Evolutionary conservation across 2,113 vertebrate genomes (phyloP), one percentile per base, ranked within the genome.

Genomic region (Steatornis caripensis): DNA sequence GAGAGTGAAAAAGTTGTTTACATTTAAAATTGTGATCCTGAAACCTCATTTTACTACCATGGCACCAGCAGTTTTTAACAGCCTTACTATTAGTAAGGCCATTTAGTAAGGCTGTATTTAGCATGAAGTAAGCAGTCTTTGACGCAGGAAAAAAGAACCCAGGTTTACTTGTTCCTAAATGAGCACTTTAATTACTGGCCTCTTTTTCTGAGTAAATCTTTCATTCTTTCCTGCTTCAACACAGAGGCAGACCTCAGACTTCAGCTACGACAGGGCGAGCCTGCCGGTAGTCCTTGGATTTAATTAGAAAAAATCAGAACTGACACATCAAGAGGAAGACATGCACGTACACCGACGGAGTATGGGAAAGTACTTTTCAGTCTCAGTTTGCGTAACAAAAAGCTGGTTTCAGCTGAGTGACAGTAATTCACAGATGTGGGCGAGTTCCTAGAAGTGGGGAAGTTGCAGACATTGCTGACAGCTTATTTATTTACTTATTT

Each of bases 281-380:
- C 12, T 55, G 17, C 51, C 12, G 6, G 9, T 21, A 16, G 0
- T n/a, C 26, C 32, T 15, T 19, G 27, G 6, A 8, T 66, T 66
- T 72, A 36, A 22, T 12, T 18, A 39, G 23, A 26, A 32, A 39
- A 34, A 43, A 8, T 14, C 21, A 21, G 53, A 64, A 24, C 1
- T 5, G 29, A 24, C 30, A 12, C 24, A 21, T 11, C 5, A 13
- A 51, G 36, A 58, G 15, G 36, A 54, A 16, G 23, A 41, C 3
- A 8, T 2, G 0, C 2, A 8, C 1, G 18, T 15, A n/a, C 18
- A 8, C 7, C 2, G 14, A 4, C 2, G 7, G 20, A 21, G 37
- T 2, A 9, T 3, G 20, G 5, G 15, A 6, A 61, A 80, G 23
- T 21, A 30, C 18, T 79, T 64, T 23, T 46, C 26, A 3, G 36